phyloP scores from a whole-genome alignment of 2,797 vertebrate genomes.

The Tiaroga cobitis region DNA sequence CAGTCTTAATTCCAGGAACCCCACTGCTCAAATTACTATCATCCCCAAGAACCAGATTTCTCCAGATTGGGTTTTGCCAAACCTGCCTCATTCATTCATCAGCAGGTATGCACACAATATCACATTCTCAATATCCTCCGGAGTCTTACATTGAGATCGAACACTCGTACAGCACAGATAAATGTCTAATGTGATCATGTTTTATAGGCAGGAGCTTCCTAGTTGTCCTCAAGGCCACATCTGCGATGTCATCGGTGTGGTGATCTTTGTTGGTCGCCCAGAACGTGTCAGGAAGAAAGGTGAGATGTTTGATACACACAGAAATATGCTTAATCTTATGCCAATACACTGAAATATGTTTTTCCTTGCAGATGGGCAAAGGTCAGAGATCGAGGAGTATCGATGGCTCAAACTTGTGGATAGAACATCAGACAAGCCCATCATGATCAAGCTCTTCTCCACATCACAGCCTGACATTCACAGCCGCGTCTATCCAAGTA shows the following conservation, averaged over 20 bases:
- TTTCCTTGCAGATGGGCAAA: slow-evolving; percentile 62
- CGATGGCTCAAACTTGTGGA: slow-evolving; percentile 78
- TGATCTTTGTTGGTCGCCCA: slow-evolving; percentile 73
- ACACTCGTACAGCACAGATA: not conserved
- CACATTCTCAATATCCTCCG: not conserved
- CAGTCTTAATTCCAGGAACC: slow-evolving; percentile 81
- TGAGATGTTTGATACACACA: slow-evolving; percentile 50
- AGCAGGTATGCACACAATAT: slow-evolving; percentile 64
- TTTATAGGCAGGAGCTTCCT: slow-evolving; percentile 68
- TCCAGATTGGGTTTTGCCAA: slow-evolving; percentile 59
- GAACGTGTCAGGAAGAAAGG: slow-evolving; percentile 76
- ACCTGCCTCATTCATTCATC: slow-evolving; percentile 67
- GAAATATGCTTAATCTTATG: not conserved
- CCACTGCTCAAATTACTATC: slow-evolving; percentile 67
- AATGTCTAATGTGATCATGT: not conserved
- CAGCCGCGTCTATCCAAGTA: slow-evolving; percentile 70
- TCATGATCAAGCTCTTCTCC: slow-evolving; percentile 78
- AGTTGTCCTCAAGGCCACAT: slow-evolving; percentile 52
- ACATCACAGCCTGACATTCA: slow-evolving; percentile 79
- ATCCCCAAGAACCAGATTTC: slow-evolving; percentile 68
- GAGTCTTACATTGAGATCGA: not conserved
- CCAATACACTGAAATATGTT: not conserved
- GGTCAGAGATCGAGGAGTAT: slow-evolving; percentile 73
- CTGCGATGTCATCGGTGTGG: slow-evolving; percentile 79
- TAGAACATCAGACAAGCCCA: slow-evolving; percentile 66